Base-by-base conservation (phyloP, 1,140 invertebrate species). In the Pteromalus puparum region DNA sequence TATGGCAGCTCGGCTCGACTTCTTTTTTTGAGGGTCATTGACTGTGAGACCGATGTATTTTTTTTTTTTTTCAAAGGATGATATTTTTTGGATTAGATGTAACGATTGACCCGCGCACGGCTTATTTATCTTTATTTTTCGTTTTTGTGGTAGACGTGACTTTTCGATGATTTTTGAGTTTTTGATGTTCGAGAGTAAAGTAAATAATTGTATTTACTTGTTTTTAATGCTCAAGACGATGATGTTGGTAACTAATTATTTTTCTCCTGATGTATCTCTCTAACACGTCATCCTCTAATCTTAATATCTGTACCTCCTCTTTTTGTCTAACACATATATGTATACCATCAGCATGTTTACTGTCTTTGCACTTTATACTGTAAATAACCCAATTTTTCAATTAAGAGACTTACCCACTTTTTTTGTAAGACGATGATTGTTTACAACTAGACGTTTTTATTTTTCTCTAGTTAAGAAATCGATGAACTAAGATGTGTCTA, bases 381-480 rank as follows among this genome's bases (percentile, higher is more conserved):
- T 83, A 53, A 77, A 48, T 83, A 83, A 83, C 82, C 48, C 1
- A 38, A 53, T 30, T 83, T 83, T 24, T 75, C 65, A 67, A 76
- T 83, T 72, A 70, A 77, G 65, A 83, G 42, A 77, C 61, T 82
- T 67, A 53, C 24, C 21, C 53, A 61, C 12, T 24, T 81, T 76
- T 76, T 76, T 77, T 53, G 24, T 74, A 26, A 76, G n/a, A 76
- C 28, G 26, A 82, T 82, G 74, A 82, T 76, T 68, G 53, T 82
- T 67, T 82, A 82, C 48, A 72, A 77, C 46, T 78, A 83, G 74
- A 83, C 5, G 10, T 78, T 70, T 77, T 83, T 76, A 82, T 38
- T 68, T 30, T 77, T 24, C 38, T 70, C 18, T 77, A 48, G 82
- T 53, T 53, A 68, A 13, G 53, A 61, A 53, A 9, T 48, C 53